Percentiles rank a stretch among this genome's conserved stretches.
Conservation (phyloP, 1,140 invertebrate genomes). For the Ridgeia piscesae region DNA sequence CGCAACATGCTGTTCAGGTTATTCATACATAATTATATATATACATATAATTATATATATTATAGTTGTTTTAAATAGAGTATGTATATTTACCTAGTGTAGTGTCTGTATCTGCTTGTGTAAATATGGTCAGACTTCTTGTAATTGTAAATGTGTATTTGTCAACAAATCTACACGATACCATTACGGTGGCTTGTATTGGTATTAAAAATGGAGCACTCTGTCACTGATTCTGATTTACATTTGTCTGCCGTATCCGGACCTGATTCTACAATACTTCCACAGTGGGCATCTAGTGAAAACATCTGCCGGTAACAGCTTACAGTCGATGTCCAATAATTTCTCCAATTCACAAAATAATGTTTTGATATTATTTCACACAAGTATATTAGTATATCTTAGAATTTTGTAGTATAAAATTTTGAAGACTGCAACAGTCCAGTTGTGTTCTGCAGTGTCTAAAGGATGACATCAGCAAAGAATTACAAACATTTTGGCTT, state of each 20-base stretch:
- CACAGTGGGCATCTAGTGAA: neutral
- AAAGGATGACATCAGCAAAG: neutral
- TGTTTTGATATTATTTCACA: neutral
- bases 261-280: neutral
- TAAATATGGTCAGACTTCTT: neutral
- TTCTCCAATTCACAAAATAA: too few relatives aligned
- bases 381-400: neutral
- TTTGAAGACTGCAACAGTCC: neutral
- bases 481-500: neutral
- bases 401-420: neutral
- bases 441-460: neutral
- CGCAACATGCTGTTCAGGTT: neutral
- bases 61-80: neutral
- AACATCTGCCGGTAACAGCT: neutral
- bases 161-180: neutral
- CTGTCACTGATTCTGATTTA: neutral
- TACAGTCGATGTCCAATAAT: too few relatives aligned
- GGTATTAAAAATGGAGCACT: neutral
- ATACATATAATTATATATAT: neutral
- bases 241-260: neutral
- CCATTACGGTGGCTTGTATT: neutral
- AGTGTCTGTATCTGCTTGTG: neutral
- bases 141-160: neutral
- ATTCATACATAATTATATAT: conserved; percentile 2
- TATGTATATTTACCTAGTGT: conserved; percentile 5